Percentiles rank a stretch among this genome's conserved stretches.
Evolutionary conservation across 2,888 invertebrate species (phyloP).

Genomic region (Sinohyriopsis cumingii): DNA sequence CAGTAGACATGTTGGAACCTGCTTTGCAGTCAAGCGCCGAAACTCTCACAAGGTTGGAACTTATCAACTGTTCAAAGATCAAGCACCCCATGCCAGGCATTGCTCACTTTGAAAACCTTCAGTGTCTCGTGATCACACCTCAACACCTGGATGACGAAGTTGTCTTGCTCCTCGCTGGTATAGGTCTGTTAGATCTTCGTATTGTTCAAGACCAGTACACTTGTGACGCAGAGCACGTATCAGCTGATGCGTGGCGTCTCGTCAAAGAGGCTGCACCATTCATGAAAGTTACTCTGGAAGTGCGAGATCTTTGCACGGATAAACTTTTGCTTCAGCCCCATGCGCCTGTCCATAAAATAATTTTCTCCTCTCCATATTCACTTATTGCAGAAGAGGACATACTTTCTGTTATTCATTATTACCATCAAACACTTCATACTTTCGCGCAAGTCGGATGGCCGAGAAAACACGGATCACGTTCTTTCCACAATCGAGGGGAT

Average conservation of each 20-base stretch:
- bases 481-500: slow-evolving; percentile 83
- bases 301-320: slow-evolving; percentile 74
- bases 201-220: slow-evolving; percentile 80
- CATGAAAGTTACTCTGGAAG: slow-evolving; percentile 81
- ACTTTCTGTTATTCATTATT: slow-evolving; percentile 78
- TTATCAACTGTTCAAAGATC: slow-evolving; percentile 84
- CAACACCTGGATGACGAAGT: slow-evolving; percentile 84
- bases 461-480: slow-evolving; percentile 78
- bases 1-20: slow-evolving; percentile 82
- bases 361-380: slow-evolving; percentile 79
- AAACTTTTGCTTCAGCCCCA: slow-evolving; percentile 79
- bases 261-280: slow-evolving; percentile 77
- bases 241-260: slow-evolving; percentile 73
- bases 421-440: slow-evolving; percentile 73
- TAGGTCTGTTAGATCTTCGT: slow-evolving; percentile 79
- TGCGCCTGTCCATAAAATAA: slow-evolving; percentile 80
- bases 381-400: slow-evolving; percentile 75
- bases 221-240: slow-evolving; percentile 57
- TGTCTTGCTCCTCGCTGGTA: slow-evolving; percentile 79
- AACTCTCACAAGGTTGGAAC: slow-evolving; percentile 77
- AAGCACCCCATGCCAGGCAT: slow-evolving; percentile 83
- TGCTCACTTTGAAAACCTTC: slow-evolving; percentile 83
- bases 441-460: slow-evolving; percentile 82
- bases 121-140: slow-evolving; percentile 75
- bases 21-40: slow-evolving; percentile 78